Percentiles rank a stretch among this genome's conserved stretches.
phyloP scores from a whole-genome alignment of 2,113 vertebrate genomes.

The Promerops cafer region DNA sequence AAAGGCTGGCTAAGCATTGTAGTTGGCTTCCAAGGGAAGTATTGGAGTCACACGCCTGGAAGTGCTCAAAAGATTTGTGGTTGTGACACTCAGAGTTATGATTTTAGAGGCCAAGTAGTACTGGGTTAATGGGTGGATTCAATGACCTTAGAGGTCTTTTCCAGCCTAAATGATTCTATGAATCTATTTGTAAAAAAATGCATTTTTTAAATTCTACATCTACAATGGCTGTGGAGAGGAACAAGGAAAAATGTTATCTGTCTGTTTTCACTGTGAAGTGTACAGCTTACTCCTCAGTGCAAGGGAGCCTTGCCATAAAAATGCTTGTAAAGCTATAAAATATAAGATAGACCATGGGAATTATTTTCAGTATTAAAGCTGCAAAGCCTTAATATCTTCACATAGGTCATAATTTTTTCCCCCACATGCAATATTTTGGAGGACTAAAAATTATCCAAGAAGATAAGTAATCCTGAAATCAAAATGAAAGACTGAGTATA shows the following conservation, averaged over 20 bases:
- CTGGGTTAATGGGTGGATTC: not conserved
- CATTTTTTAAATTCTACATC: not conserved
- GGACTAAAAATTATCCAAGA: not conserved
- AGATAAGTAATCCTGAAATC: not conserved
- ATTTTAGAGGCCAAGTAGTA: not conserved
- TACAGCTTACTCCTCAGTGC: not conserved
- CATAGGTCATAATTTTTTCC: not conserved
- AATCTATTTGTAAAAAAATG: not conserved
- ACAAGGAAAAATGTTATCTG: not conserved
- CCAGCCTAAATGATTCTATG: not conserved
- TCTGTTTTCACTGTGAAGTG: not conserved
- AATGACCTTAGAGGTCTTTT: not conserved
- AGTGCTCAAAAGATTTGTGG: fast-evolving
- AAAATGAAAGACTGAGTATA: not conserved
- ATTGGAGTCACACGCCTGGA: not conserved
- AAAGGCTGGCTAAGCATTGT: not conserved
- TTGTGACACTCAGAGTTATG: not conserved
- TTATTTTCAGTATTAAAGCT: not conserved
- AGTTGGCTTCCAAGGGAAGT: not conserved
- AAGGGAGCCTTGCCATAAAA: not conserved
- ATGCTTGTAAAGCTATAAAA: not conserved
- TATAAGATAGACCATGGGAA: not conserved
- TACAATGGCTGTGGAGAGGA: not conserved
- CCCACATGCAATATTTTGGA: not conserved
- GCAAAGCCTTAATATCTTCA: not conserved